phyloP scores from a whole-genome alignment of 2,888 invertebrate species.

The Hermaeophaga mercurialis region DNA sequence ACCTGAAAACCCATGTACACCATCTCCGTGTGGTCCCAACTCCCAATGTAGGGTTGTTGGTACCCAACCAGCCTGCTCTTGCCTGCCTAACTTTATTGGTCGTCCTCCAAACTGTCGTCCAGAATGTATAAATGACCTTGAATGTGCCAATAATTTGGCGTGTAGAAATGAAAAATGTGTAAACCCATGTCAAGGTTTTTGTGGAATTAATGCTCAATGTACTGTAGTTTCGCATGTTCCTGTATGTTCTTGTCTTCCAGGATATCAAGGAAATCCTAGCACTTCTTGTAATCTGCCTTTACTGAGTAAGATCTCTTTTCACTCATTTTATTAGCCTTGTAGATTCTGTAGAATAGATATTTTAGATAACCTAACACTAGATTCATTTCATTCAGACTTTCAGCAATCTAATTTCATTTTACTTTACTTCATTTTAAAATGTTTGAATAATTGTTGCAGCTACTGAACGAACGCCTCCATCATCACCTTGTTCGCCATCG shows the following conservation, averaged over 20 bases:
- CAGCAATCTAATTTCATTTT: background rate
- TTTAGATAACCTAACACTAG: no score
- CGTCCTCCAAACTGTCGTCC: slow-evolving; percentile 86
- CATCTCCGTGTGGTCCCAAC: slow-evolving; percentile 84
- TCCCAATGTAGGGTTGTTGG: slow-evolving; percentile 81
- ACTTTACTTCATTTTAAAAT: background rate
- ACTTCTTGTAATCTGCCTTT: slow-evolving; percentile 59
- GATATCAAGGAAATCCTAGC: slow-evolving; percentile 80
- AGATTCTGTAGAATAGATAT: no score
- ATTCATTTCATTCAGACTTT: background rate
- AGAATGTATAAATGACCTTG: slow-evolving; percentile 79
- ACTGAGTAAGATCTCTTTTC: slow-evolving; percentile 50
- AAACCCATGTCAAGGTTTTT: slow-evolving; percentile 81
- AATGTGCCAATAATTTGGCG: slow-evolving; percentile 81
- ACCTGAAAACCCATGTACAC: slow-evolving; percentile 71
- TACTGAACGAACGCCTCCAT: slow-evolving; percentile 66
- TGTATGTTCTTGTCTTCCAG: slow-evolving; percentile 80
- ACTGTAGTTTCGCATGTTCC: slow-evolving; percentile 83
- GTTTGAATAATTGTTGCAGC: slow-evolving; percentile 62
- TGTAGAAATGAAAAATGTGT: slow-evolving; percentile 81
- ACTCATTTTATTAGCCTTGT: background rate
- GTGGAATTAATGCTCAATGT: slow-evolving; percentile 81
- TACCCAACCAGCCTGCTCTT: slow-evolving; percentile 84
- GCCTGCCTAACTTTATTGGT: slow-evolving; percentile 78
- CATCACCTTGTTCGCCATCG: slow-evolving; percentile 81